A percentile compares a stretch with the other conserved stretches of the same genome.
Evolutionary conservation across 1,140 invertebrate species (phyloP).

Genomic region (Polypedilum pembai): DNA sequence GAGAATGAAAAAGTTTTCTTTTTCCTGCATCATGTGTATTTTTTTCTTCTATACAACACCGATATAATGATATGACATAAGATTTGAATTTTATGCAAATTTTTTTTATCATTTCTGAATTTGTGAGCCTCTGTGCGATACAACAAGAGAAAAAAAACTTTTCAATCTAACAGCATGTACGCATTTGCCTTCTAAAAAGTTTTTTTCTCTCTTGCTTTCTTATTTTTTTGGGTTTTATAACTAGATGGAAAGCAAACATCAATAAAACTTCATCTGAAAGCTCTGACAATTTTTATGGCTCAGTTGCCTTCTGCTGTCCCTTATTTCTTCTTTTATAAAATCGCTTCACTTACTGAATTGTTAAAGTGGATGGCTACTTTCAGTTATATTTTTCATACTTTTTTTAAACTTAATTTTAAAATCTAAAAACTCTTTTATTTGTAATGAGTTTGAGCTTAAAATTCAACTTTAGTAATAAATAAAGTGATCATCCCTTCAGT

Average conservation of each 20-base stretch:
- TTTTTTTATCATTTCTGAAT: conserved; percentile 14
- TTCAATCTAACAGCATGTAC: conserved; percentile 9
- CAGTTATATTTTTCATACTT: too few relatives aligned
- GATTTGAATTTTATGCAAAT: conserved; percentile 19
- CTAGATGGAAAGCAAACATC: conserved; percentile 5
- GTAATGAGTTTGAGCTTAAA: too few relatives aligned
- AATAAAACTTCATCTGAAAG: conserved; percentile 18
- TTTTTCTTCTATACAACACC: not conserved
- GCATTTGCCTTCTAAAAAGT: not conserved
- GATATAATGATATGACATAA: conserved; percentile 10
- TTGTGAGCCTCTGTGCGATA: not conserved
- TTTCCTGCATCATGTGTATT: not conserved
- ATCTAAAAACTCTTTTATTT: too few relatives aligned
- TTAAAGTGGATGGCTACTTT: too few relatives aligned
- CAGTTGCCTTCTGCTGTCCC: conserved; percentile 9
- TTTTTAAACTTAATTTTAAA: too few relatives aligned
- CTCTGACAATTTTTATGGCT: conserved; percentile 17
- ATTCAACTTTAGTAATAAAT: too few relatives aligned
- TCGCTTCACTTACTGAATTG: not conserved
- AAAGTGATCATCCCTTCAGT: too few relatives aligned
- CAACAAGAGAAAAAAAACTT: not conserved
- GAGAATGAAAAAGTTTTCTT: not conserved
- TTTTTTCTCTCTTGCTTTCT: not conserved
- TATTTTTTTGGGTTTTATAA: conserved; percentile 2
- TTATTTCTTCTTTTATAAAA: not conserved